Base-by-base conservation (phyloP, 2,888 invertebrate species). In the Eristalinus aeneus region DNA sequence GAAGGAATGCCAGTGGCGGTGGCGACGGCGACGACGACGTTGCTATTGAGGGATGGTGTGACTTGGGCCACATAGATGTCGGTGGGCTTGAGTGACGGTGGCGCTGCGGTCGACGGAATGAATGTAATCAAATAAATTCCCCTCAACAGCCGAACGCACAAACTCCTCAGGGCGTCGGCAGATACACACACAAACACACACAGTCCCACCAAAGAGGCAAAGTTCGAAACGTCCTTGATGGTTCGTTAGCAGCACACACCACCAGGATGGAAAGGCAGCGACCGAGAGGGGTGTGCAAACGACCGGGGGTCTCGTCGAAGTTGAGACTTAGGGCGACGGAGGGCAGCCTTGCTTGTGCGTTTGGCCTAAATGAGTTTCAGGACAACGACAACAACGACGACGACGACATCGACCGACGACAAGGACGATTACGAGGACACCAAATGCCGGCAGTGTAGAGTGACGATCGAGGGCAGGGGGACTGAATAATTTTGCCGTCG, bases 221-320 rank as follows among this genome's bases (percentile, higher is more conserved):
- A 84, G 75, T 71, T 79, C 68, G 72, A 60, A 85, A 77, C 76
- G 85, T 85, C 85, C 81, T 85, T 85, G 80, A 77, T 85, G 76
- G 76, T 71, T 85, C 72, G 85, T 85, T 75, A 72, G 71, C 67
- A 71, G 63, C 61, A 12, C 39, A 69, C 22, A 75, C 53, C 67
- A 74, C 61, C 20, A 69, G 20, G 53, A 61, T 11, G 16, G n/a
- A 34, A 27, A 16, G 27, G 10, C 8, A 36, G 32, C 12, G 27
- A 27, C 2, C 2, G 27, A 27, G 27, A 27, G 27, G 5, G 2
- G 27, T 5, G 27, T 27, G 27, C 2, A 5, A 5, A 27, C 27
- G 27, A 5, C 27, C 27, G 27, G 27, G 27, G 27, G 27, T 27
- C 27, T 27, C 27, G 27, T 27, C n/a, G 23, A 27, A 63, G 20